Evolutionary conservation across 2,888 invertebrate species (phyloP).

Genomic region (Linnaemya tessellans): DNA sequence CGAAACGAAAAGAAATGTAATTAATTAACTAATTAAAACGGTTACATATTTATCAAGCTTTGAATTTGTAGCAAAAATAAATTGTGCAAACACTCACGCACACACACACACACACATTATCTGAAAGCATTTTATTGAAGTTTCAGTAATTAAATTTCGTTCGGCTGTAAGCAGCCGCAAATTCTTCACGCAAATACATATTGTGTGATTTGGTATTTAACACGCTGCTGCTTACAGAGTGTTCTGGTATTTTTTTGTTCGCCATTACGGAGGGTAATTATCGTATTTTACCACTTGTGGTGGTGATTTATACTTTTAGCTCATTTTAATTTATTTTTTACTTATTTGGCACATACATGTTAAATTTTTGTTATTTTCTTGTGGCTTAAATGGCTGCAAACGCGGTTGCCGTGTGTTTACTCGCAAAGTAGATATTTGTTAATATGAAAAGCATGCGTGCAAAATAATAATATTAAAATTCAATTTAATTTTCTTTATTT

Average conservation of each 20-base stretch:
- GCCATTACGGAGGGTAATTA: constrained; percentile 66
- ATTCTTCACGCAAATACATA: constrained; percentile 37
- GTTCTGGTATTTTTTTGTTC: constrained; percentile 48
- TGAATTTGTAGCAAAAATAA: constrained; percentile 52
- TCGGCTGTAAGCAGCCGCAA: constrained; percentile 27
- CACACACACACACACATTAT: not conserved
- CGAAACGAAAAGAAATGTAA: constrained; percentile 54
- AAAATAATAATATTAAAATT: constrained; percentile 71
- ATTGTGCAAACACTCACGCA: constrained; percentile 18
- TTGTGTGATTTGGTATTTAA: constrained; percentile 12
- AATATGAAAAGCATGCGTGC: constrained; percentile 64
- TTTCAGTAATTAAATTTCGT: constrained; percentile 38
- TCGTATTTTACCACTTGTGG: constrained; percentile 72
- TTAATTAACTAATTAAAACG: constrained; percentile 70
- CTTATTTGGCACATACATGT: constrained; percentile 58
- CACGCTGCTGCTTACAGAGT: not conserved
- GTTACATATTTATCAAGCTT: constrained; percentile 57
- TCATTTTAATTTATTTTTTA: constrained; percentile 59
- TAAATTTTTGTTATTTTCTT: constrained; percentile 49
- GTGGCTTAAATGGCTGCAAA: constrained; percentile 42
- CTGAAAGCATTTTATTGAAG: constrained; percentile 15
- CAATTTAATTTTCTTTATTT: constrained; percentile 55
- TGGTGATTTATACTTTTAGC: constrained; percentile 64
- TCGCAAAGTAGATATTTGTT: constrained; percentile 11
- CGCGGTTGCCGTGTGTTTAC: constrained; percentile 16